Conservation (phyloP, 2,797 vertebrate species). For the Sebastes diploproa region DNA sequence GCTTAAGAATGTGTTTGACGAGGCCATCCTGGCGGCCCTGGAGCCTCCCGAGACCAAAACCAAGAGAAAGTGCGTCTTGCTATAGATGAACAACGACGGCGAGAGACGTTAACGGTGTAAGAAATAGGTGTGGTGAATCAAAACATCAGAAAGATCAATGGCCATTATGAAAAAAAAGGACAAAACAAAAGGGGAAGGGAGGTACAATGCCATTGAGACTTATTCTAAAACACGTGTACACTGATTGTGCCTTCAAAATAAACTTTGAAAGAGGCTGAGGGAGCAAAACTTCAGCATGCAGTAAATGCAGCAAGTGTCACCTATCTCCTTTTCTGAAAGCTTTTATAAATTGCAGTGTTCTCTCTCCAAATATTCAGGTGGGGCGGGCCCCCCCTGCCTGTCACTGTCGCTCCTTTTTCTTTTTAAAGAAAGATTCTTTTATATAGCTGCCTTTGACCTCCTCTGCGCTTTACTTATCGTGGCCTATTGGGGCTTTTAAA, state of each 20-base stretch:
- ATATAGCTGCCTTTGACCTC: slow-evolving; percentile 32
- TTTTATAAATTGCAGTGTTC: slow-evolving; percentile 69
- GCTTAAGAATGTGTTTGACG: slow-evolving; percentile 86
- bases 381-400: slow-evolving; percentile 73
- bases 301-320: slow-evolving; percentile 50
- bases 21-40: slow-evolving; percentile 85
- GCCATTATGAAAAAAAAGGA: slow-evolving; percentile 47
- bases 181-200: slow-evolving; percentile 52
- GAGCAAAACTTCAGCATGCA: slow-evolving; percentile 51
- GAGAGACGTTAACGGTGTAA: slow-evolving; percentile 30
- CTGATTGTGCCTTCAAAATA: slow-evolving; percentile 75
- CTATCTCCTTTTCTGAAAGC: slow-evolving; percentile 52
- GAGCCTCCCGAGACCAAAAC: slow-evolving; percentile 85
- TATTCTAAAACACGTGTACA: slow-evolving; percentile 53
- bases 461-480: slow-evolving; percentile 27
- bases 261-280: slow-evolving; percentile 54
- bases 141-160: slow-evolving; percentile 52
- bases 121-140: slow-evolving; percentile 37
- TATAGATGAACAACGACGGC: slow-evolving; percentile 71
- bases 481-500: slow-evolving; percentile 17
- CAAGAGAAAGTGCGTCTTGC: slow-evolving; percentile 81
- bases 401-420: slow-evolving; percentile 32
- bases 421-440: slow-evolving; percentile 29
- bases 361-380: slow-evolving; percentile 58
- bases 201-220: slow-evolving; percentile 56